Evolutionary conservation across 2,797 vertebrate genomes (phyloP).

Genomic region (Sebastes goodei): DNA sequence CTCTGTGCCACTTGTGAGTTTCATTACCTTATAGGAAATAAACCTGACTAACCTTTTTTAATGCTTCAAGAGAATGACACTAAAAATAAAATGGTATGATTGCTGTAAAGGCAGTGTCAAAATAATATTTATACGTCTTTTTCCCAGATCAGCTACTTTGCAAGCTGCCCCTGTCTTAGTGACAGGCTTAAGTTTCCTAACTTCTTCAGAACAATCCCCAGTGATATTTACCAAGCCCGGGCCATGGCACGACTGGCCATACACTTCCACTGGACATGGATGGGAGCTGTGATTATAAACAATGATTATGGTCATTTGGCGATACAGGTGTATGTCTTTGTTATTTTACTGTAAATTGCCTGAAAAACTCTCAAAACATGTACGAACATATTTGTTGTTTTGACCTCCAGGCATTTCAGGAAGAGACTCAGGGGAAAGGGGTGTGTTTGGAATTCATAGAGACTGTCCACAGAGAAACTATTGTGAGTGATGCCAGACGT

Average conservation of each 20-base stretch:
- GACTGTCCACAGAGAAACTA: constrained; percentile 51
- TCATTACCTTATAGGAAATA: background rate
- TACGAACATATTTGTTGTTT: background rate
- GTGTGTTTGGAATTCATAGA: constrained; percentile 77
- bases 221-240: constrained; percentile 76
- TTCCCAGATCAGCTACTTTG: constrained; percentile 77
- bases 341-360: background rate
- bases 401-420: constrained; percentile 55
- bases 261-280: constrained; percentile 76
- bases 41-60: background rate
- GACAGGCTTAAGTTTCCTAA: constrained; percentile 57
- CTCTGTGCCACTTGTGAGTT: constrained; percentile 72
- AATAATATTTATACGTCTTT: background rate
- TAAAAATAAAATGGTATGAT: background rate
- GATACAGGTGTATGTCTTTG: constrained; percentile 53
- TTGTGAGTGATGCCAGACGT: constrained; percentile 55
- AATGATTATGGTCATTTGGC: constrained; percentile 75
- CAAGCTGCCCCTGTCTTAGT: constrained; percentile 70
- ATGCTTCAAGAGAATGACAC: background rate
- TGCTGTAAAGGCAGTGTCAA: background rate
- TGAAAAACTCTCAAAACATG: background rate
- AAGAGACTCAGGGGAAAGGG: constrained; percentile 59
- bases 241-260: constrained; percentile 77
- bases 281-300: constrained; percentile 61
- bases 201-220: constrained; percentile 77